phyloP scores from a whole-genome alignment of 2,113 vertebrate species.

The Uria lomvia region DNA sequence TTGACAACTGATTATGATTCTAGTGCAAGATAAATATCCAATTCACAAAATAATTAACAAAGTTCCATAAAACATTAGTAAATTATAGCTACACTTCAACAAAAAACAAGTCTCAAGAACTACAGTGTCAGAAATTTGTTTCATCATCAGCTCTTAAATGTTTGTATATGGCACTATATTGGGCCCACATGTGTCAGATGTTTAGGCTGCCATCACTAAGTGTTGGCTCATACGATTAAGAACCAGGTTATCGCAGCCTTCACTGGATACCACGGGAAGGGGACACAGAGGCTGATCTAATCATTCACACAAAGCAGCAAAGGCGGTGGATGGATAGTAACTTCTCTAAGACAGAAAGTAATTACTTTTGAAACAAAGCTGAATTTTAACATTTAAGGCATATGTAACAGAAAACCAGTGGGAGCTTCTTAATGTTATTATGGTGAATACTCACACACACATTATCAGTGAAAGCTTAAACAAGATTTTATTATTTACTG shows the following conservation, averaged over 20 bases:
- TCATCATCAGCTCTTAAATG: background rate
- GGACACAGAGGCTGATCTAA: background rate
- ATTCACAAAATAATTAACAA: background rate
- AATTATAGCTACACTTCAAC: background rate
- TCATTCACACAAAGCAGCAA: background rate
- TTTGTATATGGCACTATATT: background rate
- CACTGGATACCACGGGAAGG: background rate
- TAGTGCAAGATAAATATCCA: background rate
- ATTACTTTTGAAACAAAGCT: background rate
- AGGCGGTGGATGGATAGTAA: background rate
- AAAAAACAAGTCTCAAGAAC: background rate
- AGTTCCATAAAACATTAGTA: background rate
- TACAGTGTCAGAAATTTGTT: background rate
- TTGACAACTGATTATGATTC: background rate
- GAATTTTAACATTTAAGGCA: background rate
- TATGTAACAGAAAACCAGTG: background rate
- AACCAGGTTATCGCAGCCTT: background rate
- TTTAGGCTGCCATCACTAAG: background rate
- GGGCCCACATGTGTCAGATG: fast-evolving
- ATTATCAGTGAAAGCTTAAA: background rate
- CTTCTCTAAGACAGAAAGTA: background rate
- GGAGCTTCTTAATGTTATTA: background rate
- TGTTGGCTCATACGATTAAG: background rate
- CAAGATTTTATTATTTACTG: background rate
- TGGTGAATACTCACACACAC: background rate